Base-by-base conservation (phyloP, 35 echinoderm and acorn worm species). In the Ophioderma brevispina region DNA sequence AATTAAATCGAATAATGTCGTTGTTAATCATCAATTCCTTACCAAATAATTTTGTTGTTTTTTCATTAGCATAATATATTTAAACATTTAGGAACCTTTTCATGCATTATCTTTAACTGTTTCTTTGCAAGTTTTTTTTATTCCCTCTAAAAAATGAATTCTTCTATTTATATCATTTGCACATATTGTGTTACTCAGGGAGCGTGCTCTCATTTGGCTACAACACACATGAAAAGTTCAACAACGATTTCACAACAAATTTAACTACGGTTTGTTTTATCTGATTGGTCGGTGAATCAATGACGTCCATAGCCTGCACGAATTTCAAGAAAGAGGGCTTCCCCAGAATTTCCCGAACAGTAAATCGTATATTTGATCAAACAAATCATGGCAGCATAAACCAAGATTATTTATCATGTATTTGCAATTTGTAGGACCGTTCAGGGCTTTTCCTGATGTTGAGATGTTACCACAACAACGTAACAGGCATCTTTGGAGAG, bases 261-360 rank as follows among this genome's bases (percentile, higher is more conserved):
- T n/a, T n/a, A 4, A 30, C 23, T 70, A 30, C 59, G 28, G 59
- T 70, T n/a, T 15, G 59, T 25, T 3, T 70, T 70, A 3, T 25
- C 59, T 3, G 23, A 70, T 70, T 70, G 59, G 59, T 25, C 23
- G 3, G 23, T 13, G 23, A 25, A 70, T 70, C 2, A 70, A 25
- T 70, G 59, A 70, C 59, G 59, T 70, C 59, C 10, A 25, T 70
- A 70, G 59, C n/a, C n/a, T n/a, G 59, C 59, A 70, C 59, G 59
- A 70, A 70, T 70, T 70, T 70, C 28, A 30, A 70, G 59, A 70
- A 70, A 70, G 59, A 70, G 59, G 59, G 59, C 59, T 70, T 70
- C 59, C 59, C 59, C 59, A n/a, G n/a, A 46, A 46, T 15, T 6
- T 70, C n/a, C 23, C 17, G 2, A 30, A 15, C 59, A 1, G 28